phyloP scores from a whole-genome alignment of 2,113 vertebrate species.

The Semnornis frantzii region DNA sequence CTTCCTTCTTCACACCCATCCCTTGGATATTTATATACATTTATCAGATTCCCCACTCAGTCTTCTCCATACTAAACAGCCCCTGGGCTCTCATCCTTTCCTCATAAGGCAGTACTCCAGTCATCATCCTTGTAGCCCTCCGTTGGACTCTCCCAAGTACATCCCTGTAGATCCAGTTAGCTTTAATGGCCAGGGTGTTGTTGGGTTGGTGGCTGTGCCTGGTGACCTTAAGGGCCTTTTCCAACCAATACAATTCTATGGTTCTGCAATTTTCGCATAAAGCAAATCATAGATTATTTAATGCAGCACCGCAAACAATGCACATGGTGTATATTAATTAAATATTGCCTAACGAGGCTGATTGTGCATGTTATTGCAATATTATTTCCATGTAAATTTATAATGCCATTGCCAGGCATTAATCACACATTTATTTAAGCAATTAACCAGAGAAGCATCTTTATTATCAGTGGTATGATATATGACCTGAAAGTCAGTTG shows the following conservation, averaged over 20 bases:
- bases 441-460: constrained; percentile 71
- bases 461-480: constrained; percentile 61
- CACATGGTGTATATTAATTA: not conserved
- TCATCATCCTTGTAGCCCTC: too few species aligned
- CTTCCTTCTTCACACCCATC: too few species aligned
- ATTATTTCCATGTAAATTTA: constrained; percentile 28
- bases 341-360: not conserved
- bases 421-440: constrained; percentile 72
- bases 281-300: not conserved
- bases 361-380: not conserved
- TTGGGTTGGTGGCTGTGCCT: too few species aligned
- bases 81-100: too few species aligned
- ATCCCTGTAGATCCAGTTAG: too few species aligned
- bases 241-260: not conserved
- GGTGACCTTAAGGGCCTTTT: not conserved
- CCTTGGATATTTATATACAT: too few species aligned
- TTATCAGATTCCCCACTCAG: too few species aligned
- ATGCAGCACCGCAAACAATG: not conserved
- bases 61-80: too few species aligned
- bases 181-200: too few species aligned
- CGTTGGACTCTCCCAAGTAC: too few species aligned
- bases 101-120: too few species aligned
- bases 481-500: constrained; percentile 66
- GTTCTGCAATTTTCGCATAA: not conserved
- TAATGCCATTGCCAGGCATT: constrained; percentile 23